Percentiles rank a stretch among this genome's conserved stretches.
phyloP scores from a whole-genome alignment of 2,888 invertebrate species.

The Agriopis aurantiaria region DNA sequence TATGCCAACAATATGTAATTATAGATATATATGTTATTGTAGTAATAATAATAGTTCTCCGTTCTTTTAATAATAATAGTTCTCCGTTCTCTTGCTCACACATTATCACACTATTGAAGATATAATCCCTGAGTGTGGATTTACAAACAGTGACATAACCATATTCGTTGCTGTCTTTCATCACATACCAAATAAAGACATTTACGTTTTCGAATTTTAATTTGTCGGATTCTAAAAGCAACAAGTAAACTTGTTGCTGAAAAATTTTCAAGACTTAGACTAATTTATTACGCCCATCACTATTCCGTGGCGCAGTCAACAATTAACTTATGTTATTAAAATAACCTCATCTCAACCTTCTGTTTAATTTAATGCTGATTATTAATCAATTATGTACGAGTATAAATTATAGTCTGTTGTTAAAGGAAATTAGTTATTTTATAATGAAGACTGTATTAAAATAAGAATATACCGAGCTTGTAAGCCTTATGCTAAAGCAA shows the following conservation, averaged over 20 bases:
- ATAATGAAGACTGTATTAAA: constrained; percentile 19
- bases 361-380: constrained; percentile 61
- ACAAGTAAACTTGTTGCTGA: background rate
- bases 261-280: constrained; percentile 8
- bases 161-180: no score
- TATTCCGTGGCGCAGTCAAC: constrained; percentile 45
- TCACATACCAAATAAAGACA: no score
- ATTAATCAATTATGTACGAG: constrained; percentile 53
- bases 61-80: no score
- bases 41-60: no score
- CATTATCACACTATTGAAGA: no score
- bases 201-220: no score
- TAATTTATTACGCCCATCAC: constrained; percentile 44
- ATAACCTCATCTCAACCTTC: constrained; percentile 65
- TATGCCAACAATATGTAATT: no score
- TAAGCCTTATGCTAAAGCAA: background rate
- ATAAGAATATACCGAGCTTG: background rate
- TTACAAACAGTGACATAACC: no score
- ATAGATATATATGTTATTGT: no score
- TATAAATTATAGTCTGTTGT: constrained; percentile 31
- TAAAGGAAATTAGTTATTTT: constrained; percentile 36
- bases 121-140: no score
- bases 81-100: no score
- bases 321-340: constrained; percentile 67
- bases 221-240: no score